Percentiles rank a stretch among this genome's conserved stretches.
Evolutionary conservation across 1,140 invertebrate genomes (phyloP).

Genomic region (Asobara japonica): DNA sequence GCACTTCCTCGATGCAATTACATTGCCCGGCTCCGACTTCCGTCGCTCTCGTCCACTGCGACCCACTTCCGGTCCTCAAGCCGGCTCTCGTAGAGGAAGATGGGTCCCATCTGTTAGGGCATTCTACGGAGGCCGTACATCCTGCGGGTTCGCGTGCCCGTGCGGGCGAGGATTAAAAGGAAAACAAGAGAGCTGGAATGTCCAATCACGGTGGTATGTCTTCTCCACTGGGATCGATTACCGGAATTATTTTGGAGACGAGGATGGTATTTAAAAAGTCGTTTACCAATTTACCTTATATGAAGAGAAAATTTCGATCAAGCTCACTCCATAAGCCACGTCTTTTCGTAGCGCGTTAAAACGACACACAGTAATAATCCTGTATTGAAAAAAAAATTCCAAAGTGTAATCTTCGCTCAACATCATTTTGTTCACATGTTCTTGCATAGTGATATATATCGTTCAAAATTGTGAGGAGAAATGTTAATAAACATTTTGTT

Average conservation of each 20-base stretch:
- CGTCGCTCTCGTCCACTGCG: conserved; percentile 27
- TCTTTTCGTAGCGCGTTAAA: no score
- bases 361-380: no score
- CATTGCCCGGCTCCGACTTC: conserved; percentile 3
- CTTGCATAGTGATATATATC: no score
- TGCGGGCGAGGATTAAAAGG: background rate
- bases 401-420: no score
- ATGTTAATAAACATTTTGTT: no score
- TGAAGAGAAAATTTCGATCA: no score
- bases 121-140: conserved; percentile 22
- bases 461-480: no score
- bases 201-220: conserved; percentile 4
- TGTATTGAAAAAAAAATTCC: no score
- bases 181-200: background rate
- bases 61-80: conserved; percentile 14
- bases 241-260: background rate
- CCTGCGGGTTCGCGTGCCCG: conserved; percentile 13
- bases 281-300: background rate
- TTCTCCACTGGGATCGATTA: background rate
- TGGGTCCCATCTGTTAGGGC: conserved; percentile 21
- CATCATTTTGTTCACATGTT: no score
- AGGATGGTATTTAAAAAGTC: background rate
- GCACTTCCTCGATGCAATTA: conserved; percentile 23
- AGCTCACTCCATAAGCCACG: background rate
- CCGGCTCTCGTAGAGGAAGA: background rate